Percentiles rank a stretch among this genome's conserved stretches.
Conservation (phyloP, 2,797 vertebrate species). For the Garrulus glandarius region DNA sequence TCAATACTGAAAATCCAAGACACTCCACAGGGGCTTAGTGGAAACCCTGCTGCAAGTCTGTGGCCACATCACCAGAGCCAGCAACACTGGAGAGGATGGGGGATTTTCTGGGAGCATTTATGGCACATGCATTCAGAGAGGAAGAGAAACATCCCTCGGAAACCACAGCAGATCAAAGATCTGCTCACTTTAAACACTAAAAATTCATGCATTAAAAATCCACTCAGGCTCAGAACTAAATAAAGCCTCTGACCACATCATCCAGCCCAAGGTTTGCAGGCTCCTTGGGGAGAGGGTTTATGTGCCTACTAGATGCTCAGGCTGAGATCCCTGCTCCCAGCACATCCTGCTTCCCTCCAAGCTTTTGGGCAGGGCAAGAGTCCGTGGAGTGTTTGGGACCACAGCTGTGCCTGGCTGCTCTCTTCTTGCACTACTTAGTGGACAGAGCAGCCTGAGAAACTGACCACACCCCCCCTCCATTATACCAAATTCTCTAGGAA, state of each 20-base stretch:
- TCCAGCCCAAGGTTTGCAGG: neutral
- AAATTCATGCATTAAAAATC: slow-evolving; percentile 30
- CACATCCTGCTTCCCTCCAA: neutral
- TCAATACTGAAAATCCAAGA: neutral
- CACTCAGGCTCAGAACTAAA: slow-evolving; percentile 20
- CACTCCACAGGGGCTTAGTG: neutral
- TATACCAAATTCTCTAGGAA: neutral
- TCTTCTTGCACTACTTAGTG: neutral
- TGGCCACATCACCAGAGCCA: neutral
- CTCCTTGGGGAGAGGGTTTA: neutral
- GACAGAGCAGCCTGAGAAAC: neutral
- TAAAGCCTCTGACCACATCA: slow-evolving; percentile 8
- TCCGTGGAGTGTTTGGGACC: neutral
- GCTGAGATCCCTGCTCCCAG: neutral
- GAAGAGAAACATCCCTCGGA: slow-evolving; percentile 26
- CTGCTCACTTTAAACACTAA: neutral
- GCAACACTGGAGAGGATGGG: neutral
- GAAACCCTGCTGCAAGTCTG: neutral
- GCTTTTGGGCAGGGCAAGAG: neutral
- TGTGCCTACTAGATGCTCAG: neutral
- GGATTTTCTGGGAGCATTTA: neutral
- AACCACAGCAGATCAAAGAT: slow-evolving; percentile 17
- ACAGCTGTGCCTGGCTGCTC: neutral
- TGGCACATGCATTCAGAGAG: neutral
- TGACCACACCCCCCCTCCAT: accelerated